A percentile compares a stretch with the other conserved stretches of the same genome.
These are phyloP conservation scores for Megamerina dolium DNA, from an alignment of 2,888 invertebrate genomes.

Conservation along the genomic window DNA sequence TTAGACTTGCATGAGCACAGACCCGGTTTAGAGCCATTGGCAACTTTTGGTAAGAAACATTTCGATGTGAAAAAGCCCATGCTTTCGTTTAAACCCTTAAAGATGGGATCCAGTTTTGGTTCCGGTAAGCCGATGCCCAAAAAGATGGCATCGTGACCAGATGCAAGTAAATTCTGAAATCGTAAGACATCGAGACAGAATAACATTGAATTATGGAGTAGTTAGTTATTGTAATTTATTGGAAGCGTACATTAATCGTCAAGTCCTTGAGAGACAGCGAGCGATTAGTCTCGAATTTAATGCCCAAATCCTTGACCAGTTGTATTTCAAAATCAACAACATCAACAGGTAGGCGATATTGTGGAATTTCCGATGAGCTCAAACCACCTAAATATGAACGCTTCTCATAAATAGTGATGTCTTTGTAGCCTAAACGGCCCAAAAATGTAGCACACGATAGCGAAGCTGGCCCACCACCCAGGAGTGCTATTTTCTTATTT, in stretches of 20 bases:
- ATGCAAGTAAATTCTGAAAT: slow-evolving; percentile 58
- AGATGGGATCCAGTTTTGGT: slow-evolving; percentile 74
- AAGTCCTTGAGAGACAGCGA: slow-evolving; percentile 65
- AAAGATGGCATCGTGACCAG: slow-evolving; percentile 74
- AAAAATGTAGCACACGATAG: slow-evolving; percentile 95
- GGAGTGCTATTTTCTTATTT: slow-evolving; percentile 65
- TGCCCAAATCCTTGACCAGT: slow-evolving; percentile 86
- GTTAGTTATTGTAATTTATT: background rate
- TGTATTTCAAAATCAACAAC: slow-evolving; percentile 91
- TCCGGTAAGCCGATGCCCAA: slow-evolving; percentile 86
- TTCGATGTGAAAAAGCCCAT: slow-evolving; percentile 96
- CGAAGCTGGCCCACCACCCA: slow-evolving; percentile 96
- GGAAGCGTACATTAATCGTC: slow-evolving; percentile 58
- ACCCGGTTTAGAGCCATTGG: slow-evolving; percentile 83
- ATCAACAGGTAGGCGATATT: slow-evolving; percentile 88
- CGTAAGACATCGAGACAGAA: no score
- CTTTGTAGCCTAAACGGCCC: slow-evolving; percentile 84
- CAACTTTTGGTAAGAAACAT: slow-evolving; percentile 81
- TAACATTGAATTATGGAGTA: background rate
- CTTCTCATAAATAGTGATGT: slow-evolving; percentile 91
- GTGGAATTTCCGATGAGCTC: slow-evolving; percentile 93
- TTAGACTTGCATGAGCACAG: slow-evolving; percentile 71
- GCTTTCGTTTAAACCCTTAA: slow-evolving; percentile 63
- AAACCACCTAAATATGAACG: slow-evolving; percentile 82
- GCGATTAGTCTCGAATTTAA: slow-evolving; percentile 74